These are phyloP conservation scores for Elanoides forficatus DNA, from an alignment of 2,113 vertebrate genomes.

Conservation along the genomic window DNA sequence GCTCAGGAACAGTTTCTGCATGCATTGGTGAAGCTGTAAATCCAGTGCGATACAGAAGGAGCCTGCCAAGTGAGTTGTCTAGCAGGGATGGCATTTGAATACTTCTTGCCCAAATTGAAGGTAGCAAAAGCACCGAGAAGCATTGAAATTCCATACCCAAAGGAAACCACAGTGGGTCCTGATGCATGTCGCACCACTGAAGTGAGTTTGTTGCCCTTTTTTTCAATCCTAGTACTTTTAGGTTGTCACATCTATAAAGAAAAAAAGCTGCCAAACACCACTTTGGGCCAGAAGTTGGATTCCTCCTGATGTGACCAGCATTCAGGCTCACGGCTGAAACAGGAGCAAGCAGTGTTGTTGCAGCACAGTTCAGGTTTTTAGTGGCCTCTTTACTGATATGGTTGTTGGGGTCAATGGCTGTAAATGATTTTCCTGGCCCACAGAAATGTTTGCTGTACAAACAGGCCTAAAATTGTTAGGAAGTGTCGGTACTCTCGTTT, in stretches of 20 bases:
- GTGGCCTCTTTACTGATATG: no score
- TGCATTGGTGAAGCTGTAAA: not conserved
- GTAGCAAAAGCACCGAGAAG: not conserved
- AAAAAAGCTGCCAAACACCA: not conserved
- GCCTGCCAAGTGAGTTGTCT: not conserved
- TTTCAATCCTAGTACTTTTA: not conserved
- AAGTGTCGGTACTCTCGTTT: not conserved
- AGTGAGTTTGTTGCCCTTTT: not conserved
- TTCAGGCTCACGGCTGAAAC: accelerated
- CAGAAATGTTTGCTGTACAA: not conserved
- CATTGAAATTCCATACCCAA: accelerated
- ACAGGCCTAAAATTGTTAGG: not conserved
- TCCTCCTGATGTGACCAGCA: accelerated
- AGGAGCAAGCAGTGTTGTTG: not conserved
- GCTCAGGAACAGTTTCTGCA: accelerated
- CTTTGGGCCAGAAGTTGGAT: not conserved
- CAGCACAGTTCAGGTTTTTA: not conserved
- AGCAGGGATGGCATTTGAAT: not conserved
- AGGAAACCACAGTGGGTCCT: not conserved
- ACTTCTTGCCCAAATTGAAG: not conserved
- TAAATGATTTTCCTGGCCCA: not conserved
- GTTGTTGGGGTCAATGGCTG: not conserved
- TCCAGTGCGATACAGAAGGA: not conserved
- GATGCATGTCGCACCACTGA: accelerated
- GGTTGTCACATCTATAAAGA: no score